Evolutionary conservation across 64 coral and sea anemone genomes (phyloP).

Genomic region (Montipora capricornis): DNA sequence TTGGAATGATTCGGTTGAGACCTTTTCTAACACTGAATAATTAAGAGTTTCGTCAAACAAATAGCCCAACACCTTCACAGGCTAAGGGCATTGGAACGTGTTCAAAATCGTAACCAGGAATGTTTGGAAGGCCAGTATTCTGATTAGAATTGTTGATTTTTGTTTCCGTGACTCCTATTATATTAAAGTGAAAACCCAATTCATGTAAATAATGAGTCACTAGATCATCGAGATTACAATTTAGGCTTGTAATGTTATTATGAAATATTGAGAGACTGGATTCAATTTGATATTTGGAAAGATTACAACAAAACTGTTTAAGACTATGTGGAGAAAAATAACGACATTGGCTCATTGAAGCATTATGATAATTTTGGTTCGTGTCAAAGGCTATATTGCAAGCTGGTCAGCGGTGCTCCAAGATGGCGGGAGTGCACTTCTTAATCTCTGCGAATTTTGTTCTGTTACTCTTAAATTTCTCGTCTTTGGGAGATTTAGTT

Average conservation of each 20-base stretch:
- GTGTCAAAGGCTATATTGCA: no score
- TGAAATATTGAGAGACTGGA: neutral
- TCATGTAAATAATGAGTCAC: neutral
- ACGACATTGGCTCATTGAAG: neutral
- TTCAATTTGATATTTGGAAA: neutral
- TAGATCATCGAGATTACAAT: neutral
- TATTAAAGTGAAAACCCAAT: neutral
- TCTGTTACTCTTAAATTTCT: no score
- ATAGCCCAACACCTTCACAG: constrained; percentile 44
- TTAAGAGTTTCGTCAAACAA: constrained; percentile 20
- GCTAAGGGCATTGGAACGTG: constrained; percentile 17
- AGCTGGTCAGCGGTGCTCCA: no score
- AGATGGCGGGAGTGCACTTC: no score
- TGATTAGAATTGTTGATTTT: neutral
- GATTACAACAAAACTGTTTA: neutral
- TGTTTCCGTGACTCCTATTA: neutral
- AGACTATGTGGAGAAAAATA: neutral
- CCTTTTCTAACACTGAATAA: constrained; percentile 30
- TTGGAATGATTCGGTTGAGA: constrained; percentile 38
- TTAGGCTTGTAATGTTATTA: neutral
- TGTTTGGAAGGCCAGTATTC: neutral
- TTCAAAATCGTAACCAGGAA: constrained; percentile 21
- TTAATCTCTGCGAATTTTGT: no score
- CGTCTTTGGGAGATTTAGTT: no score
- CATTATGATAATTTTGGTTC: neutral